Evolutionary conservation across 2,113 vertebrate species (phyloP).

Genomic region (Parotia lawesii): DNA sequence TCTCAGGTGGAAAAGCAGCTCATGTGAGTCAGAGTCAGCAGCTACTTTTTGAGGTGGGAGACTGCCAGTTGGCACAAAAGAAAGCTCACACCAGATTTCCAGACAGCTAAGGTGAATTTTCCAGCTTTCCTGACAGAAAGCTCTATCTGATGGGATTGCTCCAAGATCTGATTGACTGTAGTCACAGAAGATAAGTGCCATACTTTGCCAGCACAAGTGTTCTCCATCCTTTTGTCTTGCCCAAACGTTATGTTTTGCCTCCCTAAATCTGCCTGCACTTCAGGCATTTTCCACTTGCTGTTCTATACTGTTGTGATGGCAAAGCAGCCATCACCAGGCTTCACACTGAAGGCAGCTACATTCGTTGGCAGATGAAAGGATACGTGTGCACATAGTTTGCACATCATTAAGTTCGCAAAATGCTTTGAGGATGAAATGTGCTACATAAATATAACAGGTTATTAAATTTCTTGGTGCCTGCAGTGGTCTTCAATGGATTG

Average conservation of each 20-base stretch:
- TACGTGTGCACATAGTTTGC: neutral
- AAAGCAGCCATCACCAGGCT: neutral
- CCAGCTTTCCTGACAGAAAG: neutral
- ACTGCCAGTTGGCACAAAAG: neutral
- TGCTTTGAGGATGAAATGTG: slow-evolving; percentile 40
- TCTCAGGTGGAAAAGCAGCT: slow-evolving; percentile 1
- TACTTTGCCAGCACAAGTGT: neutral
- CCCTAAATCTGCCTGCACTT: neutral
- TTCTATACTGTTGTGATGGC: neutral
- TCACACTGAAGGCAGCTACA: neutral
- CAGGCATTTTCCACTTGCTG: neutral
- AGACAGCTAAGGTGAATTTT: neutral
- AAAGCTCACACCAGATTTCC: neutral
- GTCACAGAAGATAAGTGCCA: neutral
- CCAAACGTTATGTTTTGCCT: neutral
- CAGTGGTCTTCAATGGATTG: neutral
- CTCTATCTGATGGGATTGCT: neutral
- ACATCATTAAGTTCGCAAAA: slow-evolving; percentile 49
- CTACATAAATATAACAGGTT: slow-evolving; percentile 54
- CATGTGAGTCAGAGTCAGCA: neutral
- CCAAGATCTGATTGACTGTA: neutral
- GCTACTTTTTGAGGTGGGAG: neutral
- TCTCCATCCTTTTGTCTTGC: neutral
- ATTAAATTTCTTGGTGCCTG: slow-evolving; percentile 31
- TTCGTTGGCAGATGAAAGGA: slow-evolving; percentile 28